A percentile compares a stretch with the other conserved stretches of the same genome.
Evolutionary conservation across 64 coral and sea anemone genomes (phyloP).

Genomic region (Porites australiensis): DNA sequence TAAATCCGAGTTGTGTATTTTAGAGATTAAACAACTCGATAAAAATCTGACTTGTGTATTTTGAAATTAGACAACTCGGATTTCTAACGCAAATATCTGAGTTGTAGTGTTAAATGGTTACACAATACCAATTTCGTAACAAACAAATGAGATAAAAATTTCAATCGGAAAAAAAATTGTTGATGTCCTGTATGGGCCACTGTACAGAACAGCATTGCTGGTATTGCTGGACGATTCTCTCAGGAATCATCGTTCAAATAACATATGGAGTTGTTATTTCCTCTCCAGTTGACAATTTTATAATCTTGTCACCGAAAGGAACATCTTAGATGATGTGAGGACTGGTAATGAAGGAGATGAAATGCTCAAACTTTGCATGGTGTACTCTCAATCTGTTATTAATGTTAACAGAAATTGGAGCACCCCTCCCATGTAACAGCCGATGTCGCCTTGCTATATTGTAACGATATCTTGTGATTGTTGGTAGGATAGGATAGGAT

Average conservation of each 20-base stretch:
- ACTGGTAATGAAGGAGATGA: conserved; percentile 77
- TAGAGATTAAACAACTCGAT: too few relatives aligned
- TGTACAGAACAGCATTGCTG: conserved; percentile 55
- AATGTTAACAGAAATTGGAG: conserved; percentile 22
- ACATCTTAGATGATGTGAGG: conserved; percentile 73
- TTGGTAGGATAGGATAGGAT: too few relatives aligned
- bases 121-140: too few relatives aligned
- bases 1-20: too few relatives aligned
- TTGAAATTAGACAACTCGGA: too few relatives aligned
- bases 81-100: too few relatives aligned
- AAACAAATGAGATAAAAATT: too few relatives aligned
- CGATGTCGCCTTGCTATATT: conserved; percentile 53
- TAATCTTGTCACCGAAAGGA: conserved; percentile 63
- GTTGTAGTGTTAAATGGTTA: too few relatives aligned
- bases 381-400: conserved; percentile 66
- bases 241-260: conserved; percentile 69
- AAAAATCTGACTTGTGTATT: too few relatives aligned
- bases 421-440: conserved; percentile 65
- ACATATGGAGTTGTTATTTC: conserved; percentile 58
- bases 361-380: conserved; percentile 58
- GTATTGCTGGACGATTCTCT: conserved; percentile 62
- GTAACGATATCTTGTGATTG: conserved; percentile 62
- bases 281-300: conserved; percentile 62
- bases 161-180: too few relatives aligned
- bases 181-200: too few relatives aligned